A percentile compares a stretch with the other conserved stretches of the same genome.
phyloP scores from a whole-genome alignment of 1,140 invertebrate species.

The Drosophila parvula region DNA sequence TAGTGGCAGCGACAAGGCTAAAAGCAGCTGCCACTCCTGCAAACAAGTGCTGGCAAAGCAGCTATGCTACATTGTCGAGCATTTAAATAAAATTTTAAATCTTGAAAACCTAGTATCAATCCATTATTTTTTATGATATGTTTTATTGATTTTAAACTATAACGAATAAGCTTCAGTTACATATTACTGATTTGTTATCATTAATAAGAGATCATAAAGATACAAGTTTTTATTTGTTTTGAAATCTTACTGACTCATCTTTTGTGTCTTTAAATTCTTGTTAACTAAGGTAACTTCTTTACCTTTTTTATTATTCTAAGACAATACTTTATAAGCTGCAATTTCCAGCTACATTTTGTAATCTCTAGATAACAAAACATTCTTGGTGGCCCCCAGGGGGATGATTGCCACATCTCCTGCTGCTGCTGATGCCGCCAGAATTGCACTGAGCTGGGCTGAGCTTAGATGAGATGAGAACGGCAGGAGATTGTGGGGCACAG shows the following conservation, averaged over 20 bases:
- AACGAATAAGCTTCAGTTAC: too few species aligned
- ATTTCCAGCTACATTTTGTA: neutral
- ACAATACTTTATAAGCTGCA: too few species aligned
- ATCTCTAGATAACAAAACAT: slow-evolving; percentile 2
- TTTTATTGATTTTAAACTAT: too few species aligned
- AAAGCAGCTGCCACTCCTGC: slow-evolving; percentile 10
- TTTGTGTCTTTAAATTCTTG: too few species aligned
- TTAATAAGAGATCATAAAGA: too few species aligned
- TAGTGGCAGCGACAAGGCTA: slow-evolving; percentile 12
- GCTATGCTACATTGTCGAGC: neutral
- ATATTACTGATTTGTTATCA: too few species aligned
- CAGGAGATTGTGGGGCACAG: slow-evolving; percentile 7
- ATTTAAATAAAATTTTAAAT: too few species aligned
- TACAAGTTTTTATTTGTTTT: too few species aligned
- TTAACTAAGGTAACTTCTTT: too few species aligned
- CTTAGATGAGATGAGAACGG: slow-evolving; percentile 20
- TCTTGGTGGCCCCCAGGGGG: slow-evolving; percentile 9
- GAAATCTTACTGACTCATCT: too few species aligned
- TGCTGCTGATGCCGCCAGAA: slow-evolving; percentile 5
- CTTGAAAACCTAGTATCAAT: too few species aligned
- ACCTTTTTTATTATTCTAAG: neutral
- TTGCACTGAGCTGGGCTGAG: slow-evolving; percentile 22
- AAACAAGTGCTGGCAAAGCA: slow-evolving; percentile 11
- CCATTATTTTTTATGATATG: too few species aligned
- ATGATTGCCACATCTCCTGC: slow-evolving; percentile 22